Evolutionary conservation across 2,888 invertebrate genomes (phyloP).

Genomic region (Eristalis arbustorum): DNA sequence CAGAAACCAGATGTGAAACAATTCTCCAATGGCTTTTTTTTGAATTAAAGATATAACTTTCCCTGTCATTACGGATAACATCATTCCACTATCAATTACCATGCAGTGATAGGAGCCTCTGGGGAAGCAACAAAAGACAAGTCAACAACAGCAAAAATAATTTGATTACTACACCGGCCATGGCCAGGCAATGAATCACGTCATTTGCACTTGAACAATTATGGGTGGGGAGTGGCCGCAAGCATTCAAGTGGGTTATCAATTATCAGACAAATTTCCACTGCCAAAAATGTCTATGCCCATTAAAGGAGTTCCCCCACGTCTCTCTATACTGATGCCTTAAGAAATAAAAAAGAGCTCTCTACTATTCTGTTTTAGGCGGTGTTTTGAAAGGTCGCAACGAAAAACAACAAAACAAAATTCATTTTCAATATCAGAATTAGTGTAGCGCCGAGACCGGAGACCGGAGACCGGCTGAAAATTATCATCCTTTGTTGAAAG

Average conservation of each 20-base stretch:
- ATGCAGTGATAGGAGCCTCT: not conserved
- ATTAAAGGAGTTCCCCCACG: not conserved
- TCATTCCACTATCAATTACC: constrained; percentile 20
- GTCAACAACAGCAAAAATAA: not conserved
- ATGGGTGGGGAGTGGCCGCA: constrained; percentile 60
- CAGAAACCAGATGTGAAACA: too few species aligned
- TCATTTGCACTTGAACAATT: constrained; percentile 48
- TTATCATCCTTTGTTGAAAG: constrained; percentile 41
- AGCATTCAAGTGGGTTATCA: constrained; percentile 20
- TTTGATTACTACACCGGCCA: constrained; percentile 1
- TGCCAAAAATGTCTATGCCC: constrained; percentile 24
- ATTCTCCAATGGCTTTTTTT: too few species aligned
- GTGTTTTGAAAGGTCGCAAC: constrained; percentile 19
- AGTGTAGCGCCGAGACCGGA: too few species aligned
- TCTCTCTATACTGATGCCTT: not conserved
- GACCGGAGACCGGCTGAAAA: constrained; percentile 33
- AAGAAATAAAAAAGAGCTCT: not conserved
- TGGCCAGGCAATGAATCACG: constrained; percentile 41
- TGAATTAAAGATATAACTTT: not conserved
- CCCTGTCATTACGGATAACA: not conserved
- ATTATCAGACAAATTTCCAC: not conserved
- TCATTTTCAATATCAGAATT: constrained; percentile 5
- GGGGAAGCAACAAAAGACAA: not conserved
- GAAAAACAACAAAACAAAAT: constrained; percentile 37
- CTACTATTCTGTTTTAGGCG: not conserved